These are phyloP conservation scores for Oasisia sp. DNA, from an alignment of 2,888 invertebrate species.

Conservation along the genomic window DNA sequence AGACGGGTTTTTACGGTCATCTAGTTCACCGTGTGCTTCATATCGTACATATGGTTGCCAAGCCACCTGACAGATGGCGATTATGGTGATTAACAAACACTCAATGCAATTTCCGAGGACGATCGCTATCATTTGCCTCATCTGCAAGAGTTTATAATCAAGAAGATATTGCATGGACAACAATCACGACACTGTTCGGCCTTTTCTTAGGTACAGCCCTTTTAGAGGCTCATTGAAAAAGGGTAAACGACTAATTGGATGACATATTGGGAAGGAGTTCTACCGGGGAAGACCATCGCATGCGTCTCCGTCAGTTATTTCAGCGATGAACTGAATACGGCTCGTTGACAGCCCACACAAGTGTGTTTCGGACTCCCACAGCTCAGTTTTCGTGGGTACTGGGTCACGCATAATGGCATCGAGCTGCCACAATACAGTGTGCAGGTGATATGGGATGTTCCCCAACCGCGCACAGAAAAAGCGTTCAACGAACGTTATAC, in stretches of 20 bases:
- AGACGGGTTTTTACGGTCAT: background rate
- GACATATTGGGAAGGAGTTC: background rate
- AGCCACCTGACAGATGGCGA: background rate
- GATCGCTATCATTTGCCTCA: background rate
- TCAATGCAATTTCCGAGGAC: background rate
- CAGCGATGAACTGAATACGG: background rate
- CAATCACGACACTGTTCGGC: background rate
- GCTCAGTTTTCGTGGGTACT: background rate
- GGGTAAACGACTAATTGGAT: background rate
- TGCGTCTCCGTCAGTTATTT: background rate
- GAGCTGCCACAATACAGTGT: background rate
- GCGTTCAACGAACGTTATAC: background rate
- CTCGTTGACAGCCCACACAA: background rate
- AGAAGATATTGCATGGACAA: background rate
- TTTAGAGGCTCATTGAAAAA: background rate
- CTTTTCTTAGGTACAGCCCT: background rate
- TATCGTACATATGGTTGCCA: background rate
- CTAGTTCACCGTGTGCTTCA: background rate
- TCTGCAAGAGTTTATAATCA: background rate
- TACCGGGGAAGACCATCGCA: background rate
- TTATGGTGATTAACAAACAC: background rate
- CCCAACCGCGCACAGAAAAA: background rate
- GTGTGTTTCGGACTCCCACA: background rate
- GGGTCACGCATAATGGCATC: background rate
- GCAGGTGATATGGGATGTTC: background rate